phyloP scores from a whole-genome alignment of 23 tunicate species.

The Styela clava region DNA sequence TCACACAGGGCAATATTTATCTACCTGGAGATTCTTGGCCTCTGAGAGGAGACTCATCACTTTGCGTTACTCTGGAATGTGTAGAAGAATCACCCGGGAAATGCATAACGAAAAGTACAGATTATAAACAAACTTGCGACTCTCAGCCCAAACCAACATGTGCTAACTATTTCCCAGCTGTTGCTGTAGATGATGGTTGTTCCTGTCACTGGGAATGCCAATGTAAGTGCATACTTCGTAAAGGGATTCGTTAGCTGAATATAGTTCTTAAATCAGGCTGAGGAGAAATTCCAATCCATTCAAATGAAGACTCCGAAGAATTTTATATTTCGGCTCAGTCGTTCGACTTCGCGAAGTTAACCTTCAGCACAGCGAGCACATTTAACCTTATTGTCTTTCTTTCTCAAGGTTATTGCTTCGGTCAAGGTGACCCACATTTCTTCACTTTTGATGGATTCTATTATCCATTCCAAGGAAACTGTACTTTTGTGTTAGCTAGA shows the following conservation, averaged over 20 bases:
- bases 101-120: conserved; percentile 55
- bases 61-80: conserved; percentile 74
- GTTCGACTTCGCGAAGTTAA: neutral
- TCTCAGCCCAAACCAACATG: conserved; percentile 64
- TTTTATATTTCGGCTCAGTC: neutral
- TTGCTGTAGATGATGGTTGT: conserved; percentile 78
- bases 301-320: no score
- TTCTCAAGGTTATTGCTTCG: conserved; percentile 87
- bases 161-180: conserved; percentile 71
- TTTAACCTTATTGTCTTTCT: no score
- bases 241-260: neutral
- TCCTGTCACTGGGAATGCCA: conserved; percentile 92
- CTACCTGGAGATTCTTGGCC: conserved; percentile 93
- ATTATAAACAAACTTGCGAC: conserved; percentile 40
- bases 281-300: no score
- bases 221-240: conserved; percentile 41
- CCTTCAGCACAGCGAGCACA: no score
- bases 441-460: conserved; percentile 95
- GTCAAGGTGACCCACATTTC: conserved; percentile 98
- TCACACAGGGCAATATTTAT: conserved; percentile 40
- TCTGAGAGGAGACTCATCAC: conserved; percentile 70
- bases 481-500: conserved; percentile 94
- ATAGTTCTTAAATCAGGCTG: no score
- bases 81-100: conserved; percentile 51
- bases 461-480: conserved; percentile 98